Percentiles rank a stretch among this genome's conserved stretches.
Conservation (phyloP, 2,888 invertebrate species). For the Drosophila mayaguana region DNA sequence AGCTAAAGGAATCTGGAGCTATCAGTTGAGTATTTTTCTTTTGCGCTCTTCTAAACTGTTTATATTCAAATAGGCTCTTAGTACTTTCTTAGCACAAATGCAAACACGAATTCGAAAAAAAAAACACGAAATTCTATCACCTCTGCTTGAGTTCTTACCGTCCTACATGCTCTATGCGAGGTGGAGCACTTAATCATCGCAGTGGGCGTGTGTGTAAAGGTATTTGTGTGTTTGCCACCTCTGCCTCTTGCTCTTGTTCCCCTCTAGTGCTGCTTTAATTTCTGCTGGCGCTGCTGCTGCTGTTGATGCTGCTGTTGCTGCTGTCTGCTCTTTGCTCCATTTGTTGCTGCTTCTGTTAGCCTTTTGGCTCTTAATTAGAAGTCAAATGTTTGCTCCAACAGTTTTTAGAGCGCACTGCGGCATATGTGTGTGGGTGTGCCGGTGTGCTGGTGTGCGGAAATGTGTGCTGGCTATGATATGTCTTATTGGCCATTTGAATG, state of each 20-base stretch:
- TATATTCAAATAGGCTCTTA: background rate
- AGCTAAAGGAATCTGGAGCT: background rate
- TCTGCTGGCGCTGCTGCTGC: background rate
- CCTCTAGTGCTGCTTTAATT: background rate
- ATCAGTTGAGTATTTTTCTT: background rate
- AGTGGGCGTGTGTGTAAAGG: conserved; percentile 48
- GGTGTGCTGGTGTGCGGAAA: conserved; percentile 9
- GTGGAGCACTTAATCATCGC: conserved; percentile 74
- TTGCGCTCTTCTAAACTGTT: background rate
- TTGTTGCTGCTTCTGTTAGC: conserved; percentile 37
- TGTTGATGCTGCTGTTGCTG: conserved; percentile 28
- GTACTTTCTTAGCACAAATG: background rate
- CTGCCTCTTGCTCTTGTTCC: conserved; percentile 19
- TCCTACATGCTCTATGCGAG: conserved; percentile 33
- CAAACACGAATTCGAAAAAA: background rate
- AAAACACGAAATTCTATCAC: background rate
- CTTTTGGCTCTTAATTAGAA: conserved; percentile 74
- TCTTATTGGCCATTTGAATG: conserved; percentile 79
- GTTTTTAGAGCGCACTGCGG: conserved; percentile 56
- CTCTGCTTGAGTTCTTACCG: conserved; percentile 16
- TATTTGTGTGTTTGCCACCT: conserved; percentile 51
- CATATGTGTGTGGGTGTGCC: conserved; percentile 56
- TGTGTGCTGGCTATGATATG: conserved; percentile 46
- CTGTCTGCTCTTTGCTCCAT: conserved; percentile 13
- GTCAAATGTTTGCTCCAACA: conserved; percentile 72